Conservation (phyloP, 1,140 invertebrate genomes). For the Eriocheir sinensis region DNA sequence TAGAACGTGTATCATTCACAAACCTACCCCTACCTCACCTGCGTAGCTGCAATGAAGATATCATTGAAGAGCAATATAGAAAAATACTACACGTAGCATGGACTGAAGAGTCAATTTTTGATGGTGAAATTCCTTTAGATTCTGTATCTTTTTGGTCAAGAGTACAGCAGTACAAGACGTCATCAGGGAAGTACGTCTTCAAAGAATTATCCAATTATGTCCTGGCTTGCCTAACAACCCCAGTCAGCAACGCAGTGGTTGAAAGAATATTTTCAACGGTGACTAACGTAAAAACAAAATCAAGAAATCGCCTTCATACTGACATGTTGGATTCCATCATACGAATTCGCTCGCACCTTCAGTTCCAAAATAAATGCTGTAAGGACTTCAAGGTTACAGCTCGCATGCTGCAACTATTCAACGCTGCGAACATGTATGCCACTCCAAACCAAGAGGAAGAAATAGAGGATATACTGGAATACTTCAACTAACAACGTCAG, state of each 20-base stretch:
- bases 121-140: slow-evolving; percentile 36
- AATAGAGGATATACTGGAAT: not conserved
- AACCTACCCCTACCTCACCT: slow-evolving; percentile 39
- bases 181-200: slow-evolving; percentile 34
- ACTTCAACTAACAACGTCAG: not conserved
- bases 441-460: not conserved
- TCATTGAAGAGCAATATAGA: slow-evolving; percentile 56
- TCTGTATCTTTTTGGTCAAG: slow-evolving; percentile 36
- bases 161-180: slow-evolving; percentile 36
- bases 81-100: slow-evolving; percentile 38
- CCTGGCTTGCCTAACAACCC: slow-evolving; percentile 57
- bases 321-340: slow-evolving; percentile 45
- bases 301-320: slow-evolving; percentile 42
- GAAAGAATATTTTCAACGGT: slow-evolving; percentile 56
- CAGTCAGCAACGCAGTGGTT: slow-evolving; percentile 32
- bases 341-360: slow-evolving; percentile 50
- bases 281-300: slow-evolving; percentile 49
- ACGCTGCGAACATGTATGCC: not conserved
- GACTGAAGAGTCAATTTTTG: slow-evolving; percentile 43
- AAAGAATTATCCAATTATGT: slow-evolving; percentile 61
- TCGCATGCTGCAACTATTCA: slow-evolving; percentile 40
- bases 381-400: slow-evolving; percentile 33
- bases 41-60: slow-evolving; percentile 17
- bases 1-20: not conserved
- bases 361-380: slow-evolving; percentile 39